These are phyloP conservation scores for Scartelaos histophorus DNA, from an alignment of 2,113 vertebrate genomes.

Conservation along the genomic window DNA sequence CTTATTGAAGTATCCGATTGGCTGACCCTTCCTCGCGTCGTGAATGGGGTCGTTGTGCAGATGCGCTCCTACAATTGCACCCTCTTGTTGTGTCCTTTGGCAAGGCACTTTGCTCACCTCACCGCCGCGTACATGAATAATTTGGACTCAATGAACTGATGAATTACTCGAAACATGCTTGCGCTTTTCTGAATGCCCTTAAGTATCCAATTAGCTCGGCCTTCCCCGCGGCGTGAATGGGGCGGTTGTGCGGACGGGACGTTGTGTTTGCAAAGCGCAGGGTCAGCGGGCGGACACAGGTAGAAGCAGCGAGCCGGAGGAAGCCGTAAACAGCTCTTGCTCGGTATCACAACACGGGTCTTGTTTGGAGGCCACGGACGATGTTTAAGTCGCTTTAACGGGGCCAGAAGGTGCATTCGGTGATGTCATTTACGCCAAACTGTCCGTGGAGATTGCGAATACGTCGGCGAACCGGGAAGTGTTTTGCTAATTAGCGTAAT, in stretches of 20 bases:
- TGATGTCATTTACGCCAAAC: not conserved
- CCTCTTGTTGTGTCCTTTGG: too few species aligned
- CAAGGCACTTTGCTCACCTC: too few species aligned
- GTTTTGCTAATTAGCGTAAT: too few species aligned
- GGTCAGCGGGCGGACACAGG: constrained; percentile 68
- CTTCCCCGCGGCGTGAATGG: constrained; percentile 50
- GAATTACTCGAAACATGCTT: not conserved
- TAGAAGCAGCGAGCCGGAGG: constrained; percentile 51
- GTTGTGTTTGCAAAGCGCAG: constrained; percentile 54
- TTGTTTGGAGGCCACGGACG: constrained; percentile 29
- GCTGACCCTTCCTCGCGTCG: constrained; percentile 19
- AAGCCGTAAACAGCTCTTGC: constrained; percentile 58
- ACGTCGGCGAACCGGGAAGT: too few species aligned
- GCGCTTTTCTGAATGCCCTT: constrained; percentile 2
- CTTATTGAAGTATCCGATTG: constrained; percentile 16
- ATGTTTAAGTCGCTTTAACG: constrained; percentile 19
- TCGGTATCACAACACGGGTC: constrained; percentile 30
- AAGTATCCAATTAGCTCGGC: constrained; percentile 16
- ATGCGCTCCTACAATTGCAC: not conserved
- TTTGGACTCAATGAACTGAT: not conserved
- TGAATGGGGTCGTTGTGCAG: constrained; percentile 59
- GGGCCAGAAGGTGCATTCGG: not conserved
- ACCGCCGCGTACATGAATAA: not conserved
- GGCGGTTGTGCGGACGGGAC: constrained; percentile 42
- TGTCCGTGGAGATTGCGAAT: not conserved